Conservation (phyloP, 2,888 invertebrate genomes). For the Lepidochrysops patricia region DNA sequence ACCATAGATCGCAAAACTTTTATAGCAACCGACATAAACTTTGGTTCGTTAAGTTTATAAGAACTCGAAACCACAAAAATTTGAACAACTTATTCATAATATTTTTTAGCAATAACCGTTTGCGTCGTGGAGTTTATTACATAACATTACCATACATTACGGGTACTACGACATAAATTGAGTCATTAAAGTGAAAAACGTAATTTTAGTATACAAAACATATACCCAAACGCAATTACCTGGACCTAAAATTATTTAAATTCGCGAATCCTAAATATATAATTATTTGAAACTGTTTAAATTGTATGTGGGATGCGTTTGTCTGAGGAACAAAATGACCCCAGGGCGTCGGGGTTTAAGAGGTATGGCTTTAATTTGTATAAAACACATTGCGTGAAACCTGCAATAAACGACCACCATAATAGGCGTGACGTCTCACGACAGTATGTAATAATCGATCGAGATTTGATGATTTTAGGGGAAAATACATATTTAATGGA, state of each 20-base stretch:
- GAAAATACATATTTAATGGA: too few relatives aligned
- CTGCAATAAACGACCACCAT: too few relatives aligned
- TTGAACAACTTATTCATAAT: neutral
- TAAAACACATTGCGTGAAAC: neutral
- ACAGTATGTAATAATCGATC: too few relatives aligned
- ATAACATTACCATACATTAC: neutral
- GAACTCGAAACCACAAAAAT: neutral
- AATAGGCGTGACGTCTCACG: too few relatives aligned
- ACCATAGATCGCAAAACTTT: too few relatives aligned
- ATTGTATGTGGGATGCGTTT: neutral
- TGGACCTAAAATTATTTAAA: neutral
- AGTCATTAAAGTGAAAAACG: neutral
- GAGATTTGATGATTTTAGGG: too few relatives aligned
- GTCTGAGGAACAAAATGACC: neutral
- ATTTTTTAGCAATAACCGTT: neutral
- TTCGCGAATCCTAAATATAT: neutral
- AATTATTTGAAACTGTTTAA: neutral
- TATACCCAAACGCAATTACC: neutral
- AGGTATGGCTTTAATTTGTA: neutral
- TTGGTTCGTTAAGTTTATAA: too few relatives aligned
- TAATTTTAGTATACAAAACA: neutral
- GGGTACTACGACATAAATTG: neutral
- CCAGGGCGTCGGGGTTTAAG: neutral
- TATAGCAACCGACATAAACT: too few relatives aligned
- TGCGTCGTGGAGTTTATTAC: neutral